phyloP scores from a whole-genome alignment of 1,140 invertebrate species.

The Cherax destructor region DNA sequence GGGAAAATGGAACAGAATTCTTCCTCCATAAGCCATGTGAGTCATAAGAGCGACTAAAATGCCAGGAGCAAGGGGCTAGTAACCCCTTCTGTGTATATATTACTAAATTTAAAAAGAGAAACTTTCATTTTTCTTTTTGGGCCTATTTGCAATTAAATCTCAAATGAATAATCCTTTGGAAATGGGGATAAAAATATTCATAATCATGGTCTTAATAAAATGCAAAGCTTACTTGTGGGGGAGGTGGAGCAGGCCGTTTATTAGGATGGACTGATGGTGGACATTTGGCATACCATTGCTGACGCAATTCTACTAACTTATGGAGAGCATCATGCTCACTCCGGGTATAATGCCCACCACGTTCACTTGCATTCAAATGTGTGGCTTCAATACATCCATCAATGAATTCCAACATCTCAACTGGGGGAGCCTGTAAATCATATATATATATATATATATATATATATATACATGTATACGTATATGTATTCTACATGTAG shows the following conservation, averaged over 20 bases:
- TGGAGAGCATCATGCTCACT: constrained; percentile 59
- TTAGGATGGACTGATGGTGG: constrained; percentile 43
- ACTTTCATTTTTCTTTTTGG: too few relatives aligned
- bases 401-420: constrained; percentile 61
- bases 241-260: constrained; percentile 50
- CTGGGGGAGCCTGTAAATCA: constrained; percentile 27
- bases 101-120: too few relatives aligned
- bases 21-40: too few relatives aligned
- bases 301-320: constrained; percentile 50
- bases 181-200: not conserved
- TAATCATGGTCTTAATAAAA: not conserved
- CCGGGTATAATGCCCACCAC: constrained; percentile 41
- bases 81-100: too few relatives aligned
- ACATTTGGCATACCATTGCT: constrained; percentile 50
- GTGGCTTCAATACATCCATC: constrained; percentile 62
- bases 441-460: not conserved
- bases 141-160: too few relatives aligned
- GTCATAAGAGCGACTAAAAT: too few relatives aligned
- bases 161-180: not conserved
- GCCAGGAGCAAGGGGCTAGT: too few relatives aligned
- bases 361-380: constrained; percentile 63
- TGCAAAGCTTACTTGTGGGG: constrained; percentile 36
- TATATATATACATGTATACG: not conserved
- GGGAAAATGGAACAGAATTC: too few relatives aligned
- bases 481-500: too few relatives aligned